Conservation (phyloP, 2,888 invertebrate genomes). For the Callyntrura sp. region DNA sequence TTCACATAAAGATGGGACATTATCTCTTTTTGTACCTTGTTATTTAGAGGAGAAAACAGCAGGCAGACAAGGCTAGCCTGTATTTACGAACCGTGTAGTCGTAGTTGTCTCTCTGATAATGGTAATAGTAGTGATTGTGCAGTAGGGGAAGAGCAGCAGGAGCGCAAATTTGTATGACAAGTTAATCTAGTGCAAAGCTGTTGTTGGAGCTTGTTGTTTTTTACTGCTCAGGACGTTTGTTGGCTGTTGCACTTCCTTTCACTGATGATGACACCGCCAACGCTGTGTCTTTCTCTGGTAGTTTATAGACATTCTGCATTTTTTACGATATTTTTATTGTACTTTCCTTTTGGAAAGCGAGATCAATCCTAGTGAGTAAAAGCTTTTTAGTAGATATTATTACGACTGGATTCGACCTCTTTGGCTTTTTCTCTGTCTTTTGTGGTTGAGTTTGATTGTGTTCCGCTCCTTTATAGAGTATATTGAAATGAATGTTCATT, state of each 20-base stretch:
- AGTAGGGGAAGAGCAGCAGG: constrained; percentile 41
- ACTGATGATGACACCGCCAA: constrained; percentile 25
- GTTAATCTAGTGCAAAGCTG: constrained; percentile 57
- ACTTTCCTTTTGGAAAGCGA: neutral
- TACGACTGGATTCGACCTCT: neutral
- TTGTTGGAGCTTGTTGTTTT: constrained; percentile 31
- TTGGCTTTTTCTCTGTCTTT: neutral
- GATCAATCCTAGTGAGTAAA: neutral
- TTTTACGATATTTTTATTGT: constrained; percentile 34
- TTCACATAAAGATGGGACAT: constrained; percentile 74
- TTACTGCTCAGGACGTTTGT: constrained; percentile 47
- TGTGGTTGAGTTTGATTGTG: neutral
- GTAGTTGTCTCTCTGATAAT: constrained; percentile 52
- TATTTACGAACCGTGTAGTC: constrained; percentile 15
- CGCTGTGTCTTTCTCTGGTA: neutral
- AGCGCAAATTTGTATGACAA: constrained; percentile 53
- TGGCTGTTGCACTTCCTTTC: constrained; percentile 55
- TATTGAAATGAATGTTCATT: constrained; percentile 24
- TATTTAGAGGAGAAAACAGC: constrained; percentile 32
- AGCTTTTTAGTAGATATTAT: neutral
- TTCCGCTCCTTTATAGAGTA: neutral
- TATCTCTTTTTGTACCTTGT: constrained; percentile 68
- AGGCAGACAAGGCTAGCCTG: neutral
- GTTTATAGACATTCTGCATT: constrained; percentile 38
- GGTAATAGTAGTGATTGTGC: constrained; percentile 1